These are phyloP conservation scores for Mizuhopecten yessoensis DNA, from an alignment of 1,140 invertebrate genomes.

Conservation along the genomic window DNA sequence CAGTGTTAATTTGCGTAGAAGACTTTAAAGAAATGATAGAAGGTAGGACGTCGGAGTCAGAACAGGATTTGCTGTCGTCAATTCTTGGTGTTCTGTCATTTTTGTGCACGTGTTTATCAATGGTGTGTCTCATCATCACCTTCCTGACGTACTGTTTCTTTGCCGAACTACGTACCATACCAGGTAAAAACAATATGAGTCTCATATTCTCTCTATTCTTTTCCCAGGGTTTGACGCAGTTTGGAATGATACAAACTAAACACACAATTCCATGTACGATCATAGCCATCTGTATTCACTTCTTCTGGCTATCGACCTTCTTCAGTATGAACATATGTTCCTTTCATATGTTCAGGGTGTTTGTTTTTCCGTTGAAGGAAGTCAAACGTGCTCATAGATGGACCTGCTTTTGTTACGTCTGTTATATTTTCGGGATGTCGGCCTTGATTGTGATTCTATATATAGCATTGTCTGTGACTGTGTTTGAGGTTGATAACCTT, in stretches of 20 bases:
- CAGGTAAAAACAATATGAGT: slow-evolving; percentile 72
- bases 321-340: slow-evolving; percentile 65
- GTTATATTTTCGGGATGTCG: slow-evolving; percentile 45
- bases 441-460: slow-evolving; percentile 41
- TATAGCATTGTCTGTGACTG: slow-evolving; percentile 12
- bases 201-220: slow-evolving; percentile 67
- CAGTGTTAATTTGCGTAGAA: background rate
- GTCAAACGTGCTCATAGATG: background rate
- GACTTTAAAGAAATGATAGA: background rate
- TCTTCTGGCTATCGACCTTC: slow-evolving; percentile 60
- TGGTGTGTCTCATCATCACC: slow-evolving; percentile 65
- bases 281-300: slow-evolving; percentile 55
- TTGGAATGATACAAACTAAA: background rate
- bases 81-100: slow-evolving; percentile 51
- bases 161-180: slow-evolving; percentile 67
- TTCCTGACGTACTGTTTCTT: slow-evolving; percentile 70
- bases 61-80: background rate
- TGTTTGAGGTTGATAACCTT: background rate
- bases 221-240: slow-evolving; percentile 61
- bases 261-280: slow-evolving; percentile 33
- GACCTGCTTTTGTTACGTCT: slow-evolving; percentile 23
- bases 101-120: slow-evolving; percentile 61
- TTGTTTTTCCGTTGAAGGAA: background rate
- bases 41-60: background rate
- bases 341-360: slow-evolving; percentile 63